Conservation (phyloP, 2,888 invertebrate species). For the Lithophane socia region DNA sequence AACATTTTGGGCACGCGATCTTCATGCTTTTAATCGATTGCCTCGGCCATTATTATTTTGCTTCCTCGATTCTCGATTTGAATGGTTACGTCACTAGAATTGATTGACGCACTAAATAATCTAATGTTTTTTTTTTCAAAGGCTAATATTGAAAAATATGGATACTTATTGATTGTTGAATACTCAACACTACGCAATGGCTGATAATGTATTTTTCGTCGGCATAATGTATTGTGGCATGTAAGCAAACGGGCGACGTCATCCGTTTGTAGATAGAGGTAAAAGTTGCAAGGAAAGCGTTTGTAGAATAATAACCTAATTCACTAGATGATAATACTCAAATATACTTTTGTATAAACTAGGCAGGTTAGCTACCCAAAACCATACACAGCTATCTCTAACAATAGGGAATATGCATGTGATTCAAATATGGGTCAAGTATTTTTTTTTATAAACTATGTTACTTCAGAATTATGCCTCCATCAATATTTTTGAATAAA, state of each 20-base stretch:
- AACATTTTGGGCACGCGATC: constrained; percentile 58
- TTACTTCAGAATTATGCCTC: too few species aligned
- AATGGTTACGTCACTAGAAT: constrained; percentile 37
- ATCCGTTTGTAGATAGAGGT: not conserved
- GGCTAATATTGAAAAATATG: not conserved
- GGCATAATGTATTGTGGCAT: too few species aligned
- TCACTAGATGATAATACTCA: not conserved
- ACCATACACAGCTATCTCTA: not conserved
- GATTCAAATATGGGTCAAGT: too few species aligned
- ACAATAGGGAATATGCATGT: too few species aligned
- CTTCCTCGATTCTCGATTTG: constrained; percentile 49
- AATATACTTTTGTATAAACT: not conserved
- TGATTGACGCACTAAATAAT: constrained; percentile 15
- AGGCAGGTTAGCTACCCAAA: not conserved
- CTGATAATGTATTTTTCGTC: too few species aligned
- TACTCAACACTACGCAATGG: too few species aligned
- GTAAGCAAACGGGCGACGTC: too few species aligned
- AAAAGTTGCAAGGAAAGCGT: not conserved
- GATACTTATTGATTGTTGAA: too few species aligned
- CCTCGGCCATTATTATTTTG: constrained; percentile 32
- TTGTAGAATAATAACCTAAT: not conserved
- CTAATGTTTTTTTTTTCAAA: too few species aligned
- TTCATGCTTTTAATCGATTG: constrained; percentile 52
- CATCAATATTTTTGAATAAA: too few species aligned
- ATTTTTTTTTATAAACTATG: too few species aligned